Percentiles rank a stretch among this genome's conserved stretches.
These are phyloP conservation scores for Syrphus vitripennis DNA, from an alignment of 2,888 invertebrate genomes.

Conservation along the genomic window DNA sequence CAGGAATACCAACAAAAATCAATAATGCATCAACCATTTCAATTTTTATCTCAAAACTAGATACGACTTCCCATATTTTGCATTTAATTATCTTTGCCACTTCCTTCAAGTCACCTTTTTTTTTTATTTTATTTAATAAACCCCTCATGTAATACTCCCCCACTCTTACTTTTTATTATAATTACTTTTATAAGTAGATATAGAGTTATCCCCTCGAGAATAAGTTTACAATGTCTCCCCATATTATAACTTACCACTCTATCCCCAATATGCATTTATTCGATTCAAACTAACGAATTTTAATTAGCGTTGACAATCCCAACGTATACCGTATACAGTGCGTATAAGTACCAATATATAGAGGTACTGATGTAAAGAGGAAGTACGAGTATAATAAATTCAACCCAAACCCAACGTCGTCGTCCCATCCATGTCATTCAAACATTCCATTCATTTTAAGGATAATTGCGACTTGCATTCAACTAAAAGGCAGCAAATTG, in stretches of 20 bases:
- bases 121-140: neutral
- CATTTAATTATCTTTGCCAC: neutral
- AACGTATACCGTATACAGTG: neutral
- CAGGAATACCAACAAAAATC: no score
- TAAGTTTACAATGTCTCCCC: neutral
- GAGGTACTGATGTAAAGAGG: neutral
- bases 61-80: neutral
- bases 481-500: constrained; percentile 69
- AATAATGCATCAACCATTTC: no score
- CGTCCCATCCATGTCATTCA: constrained; percentile 25
- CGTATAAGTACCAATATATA: neutral
- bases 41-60: no score
- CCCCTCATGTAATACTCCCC: neutral
- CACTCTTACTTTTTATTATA: constrained; percentile 3
- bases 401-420: constrained; percentile 25
- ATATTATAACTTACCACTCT: neutral
- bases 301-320: constrained; percentile 64
- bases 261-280: constrained; percentile 18
- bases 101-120: neutral
- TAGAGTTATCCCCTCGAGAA: constrained; percentile 1
- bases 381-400: constrained; percentile 50
- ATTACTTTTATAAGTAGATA: neutral
- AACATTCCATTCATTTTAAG: constrained; percentile 65
- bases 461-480: constrained; percentile 69
- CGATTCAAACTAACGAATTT: constrained; percentile 48